Percentiles rank a stretch among this genome's conserved stretches.
Evolutionary conservation across 2,888 invertebrate species (phyloP).

Genomic region (Hypsopygia costalis): DNA sequence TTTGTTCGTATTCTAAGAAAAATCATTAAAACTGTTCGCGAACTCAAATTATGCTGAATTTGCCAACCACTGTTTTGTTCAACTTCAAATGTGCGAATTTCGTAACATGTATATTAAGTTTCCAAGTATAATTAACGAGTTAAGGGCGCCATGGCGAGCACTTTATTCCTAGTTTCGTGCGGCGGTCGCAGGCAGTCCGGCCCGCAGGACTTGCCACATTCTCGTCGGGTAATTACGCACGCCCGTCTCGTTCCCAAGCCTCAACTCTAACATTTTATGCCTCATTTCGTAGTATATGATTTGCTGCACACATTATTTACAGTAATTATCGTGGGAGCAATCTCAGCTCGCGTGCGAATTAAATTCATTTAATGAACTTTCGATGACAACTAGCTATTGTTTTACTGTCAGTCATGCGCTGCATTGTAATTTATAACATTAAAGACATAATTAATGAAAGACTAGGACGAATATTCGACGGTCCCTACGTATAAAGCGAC

Average conservation of each 20-base stretch:
- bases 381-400: slow-evolving; percentile 40
- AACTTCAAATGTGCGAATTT: slow-evolving; percentile 30
- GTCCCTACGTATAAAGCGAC: too few species aligned
- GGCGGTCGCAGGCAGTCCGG: slow-evolving; percentile 48
- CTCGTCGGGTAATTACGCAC: slow-evolving; percentile 74
- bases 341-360: slow-evolving; percentile 49
- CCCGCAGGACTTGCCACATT: slow-evolving; percentile 71
- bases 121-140: slow-evolving; percentile 66
- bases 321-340: slow-evolving; percentile 71
- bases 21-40: slow-evolving; percentile 38
- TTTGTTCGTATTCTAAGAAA: slow-evolving; percentile 47
- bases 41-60: slow-evolving; percentile 20
- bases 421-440: not conserved
- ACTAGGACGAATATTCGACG: too few species aligned
- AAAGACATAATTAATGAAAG: too few species aligned
- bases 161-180: slow-evolving; percentile 68
- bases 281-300: slow-evolving; percentile 73
- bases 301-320: slow-evolving; percentile 67
- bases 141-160: slow-evolving; percentile 57
- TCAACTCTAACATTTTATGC: slow-evolving; percentile 70
- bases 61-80: slow-evolving; percentile 23
- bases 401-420: slow-evolving; percentile 18
- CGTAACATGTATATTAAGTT: slow-evolving; percentile 57
- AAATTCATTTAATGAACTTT: slow-evolving; percentile 39
- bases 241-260: slow-evolving; percentile 68